These are phyloP conservation scores for Kuschelorhynchus macadamiae DNA, from an alignment of 2,888 invertebrate genomes.

Conservation along the genomic window DNA sequence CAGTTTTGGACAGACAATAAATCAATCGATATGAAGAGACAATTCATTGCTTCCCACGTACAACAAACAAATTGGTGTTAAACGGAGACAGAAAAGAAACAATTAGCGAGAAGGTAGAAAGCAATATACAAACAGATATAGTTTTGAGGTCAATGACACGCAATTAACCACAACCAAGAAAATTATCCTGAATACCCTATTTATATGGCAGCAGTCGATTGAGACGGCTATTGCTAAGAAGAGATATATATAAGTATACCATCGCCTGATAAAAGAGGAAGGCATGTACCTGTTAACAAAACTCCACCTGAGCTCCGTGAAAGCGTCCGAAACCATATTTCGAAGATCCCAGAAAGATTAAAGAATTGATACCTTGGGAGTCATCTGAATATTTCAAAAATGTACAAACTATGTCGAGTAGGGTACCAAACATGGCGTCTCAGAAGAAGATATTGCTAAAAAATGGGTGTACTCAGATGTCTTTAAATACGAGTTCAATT, in stretches of 20 bases:
- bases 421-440: neutral
- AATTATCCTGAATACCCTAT: neutral
- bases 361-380: neutral
- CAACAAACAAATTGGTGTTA: too few species aligned
- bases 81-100: too few species aligned
- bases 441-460: slow-evolving; percentile 13
- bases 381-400: neutral
- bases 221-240: neutral
- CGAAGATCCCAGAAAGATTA: neutral
- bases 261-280: neutral
- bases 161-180: neutral
- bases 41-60: too few species aligned
- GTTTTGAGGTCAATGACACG: neutral
- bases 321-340: neutral
- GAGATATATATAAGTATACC: neutral
- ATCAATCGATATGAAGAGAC: too few species aligned
- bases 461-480: slow-evolving; percentile 7
- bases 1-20: too few species aligned
- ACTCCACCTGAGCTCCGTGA: neutral
- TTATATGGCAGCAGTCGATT: neutral
- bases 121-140: neutral
- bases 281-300: neutral
- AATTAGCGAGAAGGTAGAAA: neutral
- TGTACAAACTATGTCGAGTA: neutral
- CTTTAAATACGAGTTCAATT: slow-evolving; percentile 15